phyloP scores from a whole-genome alignment of 2,888 invertebrate genomes.

The Alloscopus bannaensis region DNA sequence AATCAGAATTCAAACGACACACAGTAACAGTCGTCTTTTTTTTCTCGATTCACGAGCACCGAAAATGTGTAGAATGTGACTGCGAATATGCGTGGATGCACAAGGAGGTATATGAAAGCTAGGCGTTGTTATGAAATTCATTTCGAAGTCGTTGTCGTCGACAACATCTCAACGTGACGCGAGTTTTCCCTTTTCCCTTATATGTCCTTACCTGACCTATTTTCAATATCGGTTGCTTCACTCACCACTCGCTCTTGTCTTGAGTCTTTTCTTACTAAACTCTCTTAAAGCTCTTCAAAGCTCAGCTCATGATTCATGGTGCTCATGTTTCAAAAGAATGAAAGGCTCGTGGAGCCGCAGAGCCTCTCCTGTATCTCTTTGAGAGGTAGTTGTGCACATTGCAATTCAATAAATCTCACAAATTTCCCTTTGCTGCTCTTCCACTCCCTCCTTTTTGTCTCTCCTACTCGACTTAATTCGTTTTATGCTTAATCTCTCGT shows the following conservation, averaged over 20 bases:
- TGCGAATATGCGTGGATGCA: neutral
- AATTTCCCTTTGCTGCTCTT: neutral
- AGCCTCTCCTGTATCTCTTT: neutral
- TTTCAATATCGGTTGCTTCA: slow-evolving; percentile 54
- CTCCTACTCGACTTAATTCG: neutral
- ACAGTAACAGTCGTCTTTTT: neutral
- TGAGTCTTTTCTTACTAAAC: neutral
- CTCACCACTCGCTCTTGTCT: neutral
- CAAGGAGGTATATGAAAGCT: no score
- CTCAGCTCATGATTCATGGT: no score
- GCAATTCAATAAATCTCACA: neutral
- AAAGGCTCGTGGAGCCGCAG: neutral
- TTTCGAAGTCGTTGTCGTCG: neutral
- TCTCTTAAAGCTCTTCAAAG: no score
- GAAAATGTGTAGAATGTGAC: neutral
- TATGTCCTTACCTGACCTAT: slow-evolving; percentile 63
- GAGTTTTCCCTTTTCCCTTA: slow-evolving; percentile 68
- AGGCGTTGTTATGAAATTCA: no score
- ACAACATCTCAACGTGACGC: slow-evolving; percentile 5
- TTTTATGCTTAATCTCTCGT: no score
- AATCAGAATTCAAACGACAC: neutral
- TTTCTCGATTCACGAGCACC: neutral
- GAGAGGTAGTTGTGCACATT: neutral
- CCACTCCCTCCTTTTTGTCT: neutral
- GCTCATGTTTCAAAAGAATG: neutral